Evolutionary conservation across 64 coral and sea anemone species (phyloP).

Genomic region (Trachythela sp.): DNA sequence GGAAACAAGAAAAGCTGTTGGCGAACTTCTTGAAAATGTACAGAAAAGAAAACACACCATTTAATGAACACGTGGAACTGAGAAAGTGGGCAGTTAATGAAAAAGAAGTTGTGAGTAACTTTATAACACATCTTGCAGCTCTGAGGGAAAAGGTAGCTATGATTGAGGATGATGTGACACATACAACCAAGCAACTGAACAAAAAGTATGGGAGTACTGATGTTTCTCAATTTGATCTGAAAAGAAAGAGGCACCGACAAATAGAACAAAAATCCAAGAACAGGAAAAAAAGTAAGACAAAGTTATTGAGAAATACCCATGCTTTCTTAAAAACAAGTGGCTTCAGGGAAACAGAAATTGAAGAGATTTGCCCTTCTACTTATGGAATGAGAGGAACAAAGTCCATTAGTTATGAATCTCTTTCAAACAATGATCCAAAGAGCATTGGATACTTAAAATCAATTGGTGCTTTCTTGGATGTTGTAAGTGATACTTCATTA

Average conservation of each 20-base stretch:
- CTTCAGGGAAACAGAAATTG: slow-evolving; percentile 1
- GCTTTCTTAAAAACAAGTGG: slow-evolving; percentile 14
- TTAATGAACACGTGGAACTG: slow-evolving; percentile 40
- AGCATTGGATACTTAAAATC: too few relatives aligned
- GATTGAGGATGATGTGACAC: slow-evolving; percentile 27
- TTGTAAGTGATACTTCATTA: too few relatives aligned
- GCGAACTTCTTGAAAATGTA: slow-evolving; percentile 14
- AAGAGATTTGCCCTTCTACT: slow-evolving; percentile 21
- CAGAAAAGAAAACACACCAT: slow-evolving; percentile 36
- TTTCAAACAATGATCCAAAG: too few relatives aligned
- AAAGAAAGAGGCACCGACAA: slow-evolving; percentile 4
- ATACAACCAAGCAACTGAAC: slow-evolving; percentile 25
- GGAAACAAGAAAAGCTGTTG: slow-evolving; percentile 22
- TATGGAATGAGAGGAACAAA: neutral
- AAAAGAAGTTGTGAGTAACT: slow-evolving; percentile 1
- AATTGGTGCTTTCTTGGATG: too few relatives aligned
- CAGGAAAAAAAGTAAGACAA: slow-evolving; percentile 40
- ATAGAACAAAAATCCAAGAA: slow-evolving; percentile 27
- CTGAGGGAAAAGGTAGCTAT: slow-evolving; percentile 19
- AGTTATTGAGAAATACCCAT: neutral
- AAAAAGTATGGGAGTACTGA: neutral
- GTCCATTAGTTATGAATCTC: too few relatives aligned
- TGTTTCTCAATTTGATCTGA: neutral
- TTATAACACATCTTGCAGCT: neutral
- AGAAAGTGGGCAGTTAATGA: slow-evolving; percentile 35